A percentile compares a stretch with the other conserved stretches of the same genome.
Evolutionary conservation across 2,888 invertebrate species (phyloP).

Genomic region (Troides oblongomaculatus): DNA sequence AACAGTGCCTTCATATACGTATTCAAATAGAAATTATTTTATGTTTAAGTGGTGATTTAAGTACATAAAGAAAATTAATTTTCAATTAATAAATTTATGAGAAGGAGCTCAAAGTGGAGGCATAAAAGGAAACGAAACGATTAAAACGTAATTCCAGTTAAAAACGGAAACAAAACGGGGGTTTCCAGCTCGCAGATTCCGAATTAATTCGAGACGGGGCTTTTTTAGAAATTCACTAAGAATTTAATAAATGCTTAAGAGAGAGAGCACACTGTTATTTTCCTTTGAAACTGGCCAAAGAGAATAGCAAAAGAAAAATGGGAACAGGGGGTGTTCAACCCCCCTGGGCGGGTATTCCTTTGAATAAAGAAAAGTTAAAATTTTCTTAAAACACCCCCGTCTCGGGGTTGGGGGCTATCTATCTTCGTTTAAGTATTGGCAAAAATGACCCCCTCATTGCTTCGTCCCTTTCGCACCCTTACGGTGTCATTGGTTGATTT

Average conservation of each 20-base stretch:
- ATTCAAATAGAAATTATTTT: too few relatives aligned
- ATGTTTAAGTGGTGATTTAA: too few relatives aligned
- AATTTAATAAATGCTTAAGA: slow-evolving; percentile 77
- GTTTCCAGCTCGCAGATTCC: slow-evolving; percentile 28
- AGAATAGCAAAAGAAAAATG: slow-evolving; percentile 75
- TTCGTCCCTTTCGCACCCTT: slow-evolving; percentile 54
- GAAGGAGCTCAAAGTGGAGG: slow-evolving; percentile 23
- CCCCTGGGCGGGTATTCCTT: slow-evolving; percentile 47
- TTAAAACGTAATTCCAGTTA: slow-evolving; percentile 27
- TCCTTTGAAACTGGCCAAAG: slow-evolving; percentile 74
- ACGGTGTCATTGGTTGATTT: slow-evolving; percentile 66
- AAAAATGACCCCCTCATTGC: slow-evolving; percentile 66
- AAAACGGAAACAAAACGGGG: slow-evolving; percentile 26
- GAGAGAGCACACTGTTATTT: slow-evolving; percentile 62
- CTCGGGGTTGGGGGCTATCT: slow-evolving; percentile 63
- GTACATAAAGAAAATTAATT: too few relatives aligned
- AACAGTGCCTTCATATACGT: too few relatives aligned
- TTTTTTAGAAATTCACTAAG: slow-evolving; percentile 37
- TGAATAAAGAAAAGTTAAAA: slow-evolving; percentile 80
- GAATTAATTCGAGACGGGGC: slow-evolving; percentile 23
- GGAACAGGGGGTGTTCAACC: slow-evolving; percentile 40
- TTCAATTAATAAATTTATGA: background rate
- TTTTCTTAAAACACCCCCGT: slow-evolving; percentile 70
- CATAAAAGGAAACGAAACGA: slow-evolving; percentile 28
- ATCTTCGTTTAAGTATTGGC: slow-evolving; percentile 78